Percentiles rank a stretch among this genome's conserved stretches.
phyloP scores from a whole-genome alignment of 2,113 vertebrate species.

The Lampris incognitus region DNA sequence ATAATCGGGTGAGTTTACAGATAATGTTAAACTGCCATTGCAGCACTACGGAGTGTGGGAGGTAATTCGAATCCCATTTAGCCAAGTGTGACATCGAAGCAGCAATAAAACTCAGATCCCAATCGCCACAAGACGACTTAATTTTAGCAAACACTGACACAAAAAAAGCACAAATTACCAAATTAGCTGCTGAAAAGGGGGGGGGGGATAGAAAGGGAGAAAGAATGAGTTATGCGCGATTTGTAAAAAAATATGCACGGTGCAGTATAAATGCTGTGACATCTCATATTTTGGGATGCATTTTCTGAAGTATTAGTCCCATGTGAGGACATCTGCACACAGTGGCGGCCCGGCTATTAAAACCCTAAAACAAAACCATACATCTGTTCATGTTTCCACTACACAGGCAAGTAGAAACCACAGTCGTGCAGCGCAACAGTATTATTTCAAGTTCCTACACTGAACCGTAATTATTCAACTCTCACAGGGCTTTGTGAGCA shows the following conservation, averaged over 20 bases:
- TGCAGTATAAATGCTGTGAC: slow-evolving; percentile 40
- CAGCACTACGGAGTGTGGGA: slow-evolving; percentile 34
- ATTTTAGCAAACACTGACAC: slow-evolving; percentile 61
- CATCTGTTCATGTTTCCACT: slow-evolving; percentile 49
- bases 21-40: slow-evolving; percentile 34
- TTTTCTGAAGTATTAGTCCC: slow-evolving; percentile 45
- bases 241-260: not conserved
- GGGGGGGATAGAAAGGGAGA: slow-evolving; percentile 40
- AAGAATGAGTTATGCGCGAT: slow-evolving; percentile 29
- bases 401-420: no score
- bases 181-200: slow-evolving; percentile 49
- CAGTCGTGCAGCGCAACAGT: no score
- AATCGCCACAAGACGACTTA: slow-evolving; percentile 52
- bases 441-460: no score
- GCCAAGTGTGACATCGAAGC: slow-evolving; percentile 42
- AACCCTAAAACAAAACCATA: slow-evolving; percentile 42
- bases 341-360: slow-evolving; percentile 49
- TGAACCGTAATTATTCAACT: no score
- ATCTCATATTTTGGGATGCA: slow-evolving; percentile 8
- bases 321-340: slow-evolving; percentile 16
- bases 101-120: slow-evolving; percentile 22
- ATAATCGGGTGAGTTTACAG: not conserved
- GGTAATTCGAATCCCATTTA: slow-evolving; percentile 59
- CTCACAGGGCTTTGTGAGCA: no score
- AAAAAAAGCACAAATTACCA: slow-evolving; percentile 63